Base-by-base conservation (phyloP, 2,113 vertebrate genomes). In the Dissostichus mawsoni region DNA sequence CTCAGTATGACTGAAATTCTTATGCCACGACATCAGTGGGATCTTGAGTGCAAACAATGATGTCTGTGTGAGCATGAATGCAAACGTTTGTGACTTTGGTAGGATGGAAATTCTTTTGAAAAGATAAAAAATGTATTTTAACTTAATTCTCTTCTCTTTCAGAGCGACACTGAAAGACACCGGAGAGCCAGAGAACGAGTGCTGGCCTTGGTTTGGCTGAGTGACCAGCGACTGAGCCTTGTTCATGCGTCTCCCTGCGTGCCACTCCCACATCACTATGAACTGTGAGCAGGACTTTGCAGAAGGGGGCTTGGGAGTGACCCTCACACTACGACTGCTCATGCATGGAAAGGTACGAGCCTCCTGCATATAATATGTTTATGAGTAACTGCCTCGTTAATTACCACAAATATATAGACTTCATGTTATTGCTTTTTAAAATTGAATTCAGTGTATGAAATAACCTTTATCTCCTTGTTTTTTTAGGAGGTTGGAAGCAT, bases 271-370 rank as follows among this genome's bases (percentile, higher is more conserved):
- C 84, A 91, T 74, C 85, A 88, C 82, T 71, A 95, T 95, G 94
- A 95, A 94, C 92, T 94, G 93, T 93, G 94, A 95, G 93, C 94
- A 94, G 91, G 93, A 95, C 89, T 94, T 95, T 4, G 96, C 95
- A 80, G 96, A 96, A 45, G 95, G 96, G 0, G 96, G 96, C 90
- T 94, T 97, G 91, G 97, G 96, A 93, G 96, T 98, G 93, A 98
- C 97, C 77, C 96, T 98, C 85, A 98, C 97, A 0, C 95, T 98
- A 58, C 95, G 97, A 89, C 96, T 98, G 95, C 96, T 98, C 91
- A 98, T 98, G 97, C 97, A 98, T 0, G 97, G 97, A 76, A 98
- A 98, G 97, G 97, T 96, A 94, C 80, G 16, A 55, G 52, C 20
- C 58, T 18, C 11, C 56, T 5, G 12, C 45, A 59, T 25, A 5